A percentile compares a stretch with the other conserved stretches of the same genome.
phyloP scores from a whole-genome alignment of 2,113 vertebrate genomes.

The Heterochromis multidens region DNA sequence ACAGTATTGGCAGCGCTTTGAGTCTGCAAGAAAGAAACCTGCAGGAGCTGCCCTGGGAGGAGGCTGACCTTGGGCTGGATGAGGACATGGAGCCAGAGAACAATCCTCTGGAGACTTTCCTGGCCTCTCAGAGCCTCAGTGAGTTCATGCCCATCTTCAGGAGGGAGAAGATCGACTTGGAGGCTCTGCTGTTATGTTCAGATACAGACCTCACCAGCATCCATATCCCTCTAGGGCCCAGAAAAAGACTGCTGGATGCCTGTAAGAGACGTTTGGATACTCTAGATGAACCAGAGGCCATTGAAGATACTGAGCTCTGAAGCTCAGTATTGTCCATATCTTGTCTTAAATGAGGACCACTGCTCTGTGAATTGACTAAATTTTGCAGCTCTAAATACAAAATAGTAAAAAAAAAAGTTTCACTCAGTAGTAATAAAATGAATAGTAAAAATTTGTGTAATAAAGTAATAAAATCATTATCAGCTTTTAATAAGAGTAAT shows the following conservation, averaged over 20 bases:
- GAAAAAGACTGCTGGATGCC: conserved; percentile 92
- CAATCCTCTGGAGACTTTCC: conserved; percentile 88
- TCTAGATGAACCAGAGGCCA: conserved; percentile 81
- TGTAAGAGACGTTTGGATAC: conserved; percentile 84
- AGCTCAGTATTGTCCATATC: not conserved
- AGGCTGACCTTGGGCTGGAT: conserved; percentile 80
- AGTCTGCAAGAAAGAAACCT: conserved; percentile 84
- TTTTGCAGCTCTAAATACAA: not conserved
- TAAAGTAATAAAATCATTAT: too few species aligned
- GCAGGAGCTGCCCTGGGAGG: conserved; percentile 86
- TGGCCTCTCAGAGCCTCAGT: conserved; percentile 86
- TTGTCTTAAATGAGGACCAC: not conserved
- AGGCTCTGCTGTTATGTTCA: conserved; percentile 89
- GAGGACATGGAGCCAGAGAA: conserved; percentile 82
- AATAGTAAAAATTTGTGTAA: too few species aligned
- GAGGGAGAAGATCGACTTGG: conserved; percentile 92
- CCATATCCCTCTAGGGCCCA: conserved; percentile 87
- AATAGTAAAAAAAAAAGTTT: not conserved
- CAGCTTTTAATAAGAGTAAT: not conserved
- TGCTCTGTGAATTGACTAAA: not conserved
- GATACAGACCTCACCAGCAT: conserved; percentile 90
- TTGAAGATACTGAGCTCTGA: conserved; percentile 92
- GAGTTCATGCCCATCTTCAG: conserved; percentile 86
- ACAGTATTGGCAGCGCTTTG: conserved; percentile 87
- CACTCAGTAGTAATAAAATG: not conserved